Conservation (phyloP, 92 coral and sea anemone species). For the Blastomussa wellsi region DNA sequence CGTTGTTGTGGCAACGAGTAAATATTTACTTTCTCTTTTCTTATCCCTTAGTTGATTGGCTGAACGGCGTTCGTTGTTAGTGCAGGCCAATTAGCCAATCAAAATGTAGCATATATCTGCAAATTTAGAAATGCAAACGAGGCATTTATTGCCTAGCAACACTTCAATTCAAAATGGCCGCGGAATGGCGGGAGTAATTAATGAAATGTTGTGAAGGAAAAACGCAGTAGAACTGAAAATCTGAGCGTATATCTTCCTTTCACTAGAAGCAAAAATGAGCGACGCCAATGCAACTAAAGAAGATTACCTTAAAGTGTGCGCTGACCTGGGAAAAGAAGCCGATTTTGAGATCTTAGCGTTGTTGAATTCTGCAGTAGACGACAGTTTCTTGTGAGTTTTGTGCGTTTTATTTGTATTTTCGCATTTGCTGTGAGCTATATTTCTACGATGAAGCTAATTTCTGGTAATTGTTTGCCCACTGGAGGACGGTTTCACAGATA, state of each 20-base stretch:
- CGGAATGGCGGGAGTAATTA: slow-evolving; percentile 6
- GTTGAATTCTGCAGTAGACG: slow-evolving; percentile 78
- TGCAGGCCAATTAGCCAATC: slow-evolving; percentile 42
- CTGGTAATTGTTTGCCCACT: not conserved
- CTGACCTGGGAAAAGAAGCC: slow-evolving; percentile 69
- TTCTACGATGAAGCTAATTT: not conserved
- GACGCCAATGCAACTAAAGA: slow-evolving; percentile 90
- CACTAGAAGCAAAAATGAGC: slow-evolving; percentile 49
- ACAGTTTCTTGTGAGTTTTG: slow-evolving; percentile 81
- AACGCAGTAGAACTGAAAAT: not conserved
- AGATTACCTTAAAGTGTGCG: slow-evolving; percentile 77
- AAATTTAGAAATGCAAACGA: slow-evolving; percentile 15
- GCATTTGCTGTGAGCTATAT: not conserved
- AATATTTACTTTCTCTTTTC: slow-evolving; percentile 64
- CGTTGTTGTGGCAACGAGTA: slow-evolving; percentile 61
- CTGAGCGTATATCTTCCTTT: not conserved
- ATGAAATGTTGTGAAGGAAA: not conserved
- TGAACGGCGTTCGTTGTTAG: too few relatives aligned
- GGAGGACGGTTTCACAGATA: not conserved
- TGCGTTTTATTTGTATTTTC: not conserved
- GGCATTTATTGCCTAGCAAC: slow-evolving; percentile 52
- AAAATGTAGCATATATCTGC: not conserved
- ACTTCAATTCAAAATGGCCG: slow-evolving; percentile 41
- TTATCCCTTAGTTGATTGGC: slow-evolving; percentile 28
- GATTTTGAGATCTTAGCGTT: slow-evolving; percentile 81